phyloP scores from a whole-genome alignment of 2,888 invertebrate species.

The Aelia acuminata region DNA sequence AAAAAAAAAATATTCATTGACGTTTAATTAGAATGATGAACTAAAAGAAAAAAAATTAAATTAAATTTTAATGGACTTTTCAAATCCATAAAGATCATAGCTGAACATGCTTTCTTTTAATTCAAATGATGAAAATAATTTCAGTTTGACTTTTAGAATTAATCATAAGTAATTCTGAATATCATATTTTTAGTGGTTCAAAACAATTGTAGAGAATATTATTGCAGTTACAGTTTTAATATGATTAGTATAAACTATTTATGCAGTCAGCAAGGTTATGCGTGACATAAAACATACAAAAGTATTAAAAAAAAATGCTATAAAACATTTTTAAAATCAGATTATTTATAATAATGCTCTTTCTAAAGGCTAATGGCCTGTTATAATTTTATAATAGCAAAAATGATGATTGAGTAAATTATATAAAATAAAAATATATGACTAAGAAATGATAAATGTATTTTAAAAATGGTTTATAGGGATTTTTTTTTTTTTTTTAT shows the following conservation, averaged over 20 bases:
- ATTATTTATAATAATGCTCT: background rate
- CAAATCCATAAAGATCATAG: background rate
- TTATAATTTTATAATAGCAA: background rate
- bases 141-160: background rate
- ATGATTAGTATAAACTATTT: background rate
- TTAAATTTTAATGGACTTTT: too few species aligned
- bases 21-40: too few species aligned
- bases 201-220: too few species aligned
- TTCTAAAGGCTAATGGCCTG: too few species aligned
- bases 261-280: background rate
- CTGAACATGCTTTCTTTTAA: conserved; percentile 1
- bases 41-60: too few species aligned
- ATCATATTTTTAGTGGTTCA: too few species aligned
- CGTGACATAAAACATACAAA: background rate
- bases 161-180: background rate
- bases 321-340: too few species aligned
- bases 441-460: background rate
- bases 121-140: background rate
- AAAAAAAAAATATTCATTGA: too few species aligned
- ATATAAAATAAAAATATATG: background rate
- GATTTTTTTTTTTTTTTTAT: too few species aligned
- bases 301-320: too few species aligned
- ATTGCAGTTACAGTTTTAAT: too few species aligned
- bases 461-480: background rate
- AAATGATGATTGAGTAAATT: background rate